phyloP scores from a whole-genome alignment of 1,140 invertebrate species.

The Penaeus vannamei region DNA sequence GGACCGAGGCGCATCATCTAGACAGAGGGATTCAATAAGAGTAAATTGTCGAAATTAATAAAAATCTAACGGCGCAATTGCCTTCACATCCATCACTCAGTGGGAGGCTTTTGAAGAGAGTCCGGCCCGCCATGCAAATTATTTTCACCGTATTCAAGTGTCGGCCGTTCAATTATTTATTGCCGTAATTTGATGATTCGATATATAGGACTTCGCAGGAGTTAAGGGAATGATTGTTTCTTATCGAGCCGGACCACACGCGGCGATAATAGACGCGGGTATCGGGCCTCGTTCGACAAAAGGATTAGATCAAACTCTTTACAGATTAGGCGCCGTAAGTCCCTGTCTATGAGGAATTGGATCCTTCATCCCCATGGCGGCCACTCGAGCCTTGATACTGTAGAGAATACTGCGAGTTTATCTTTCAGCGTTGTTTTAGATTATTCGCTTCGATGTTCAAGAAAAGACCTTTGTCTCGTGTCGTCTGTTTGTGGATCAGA shows the following conservation, averaged over 20 bases:
- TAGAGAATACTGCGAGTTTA: too few species aligned
- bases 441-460: too few species aligned
- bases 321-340: constrained; percentile 18
- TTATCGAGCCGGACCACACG: constrained; percentile 53
- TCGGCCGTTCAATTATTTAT: constrained; percentile 52
- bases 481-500: too few species aligned
- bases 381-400: not conserved
- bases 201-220: constrained; percentile 44
- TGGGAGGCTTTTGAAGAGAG: constrained; percentile 30
- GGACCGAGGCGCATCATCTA: too few species aligned
- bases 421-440: too few species aligned
- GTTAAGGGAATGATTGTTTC: constrained; percentile 37
- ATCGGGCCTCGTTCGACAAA: constrained; percentile 7
- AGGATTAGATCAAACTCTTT: constrained; percentile 3
- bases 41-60: constrained; percentile 53
- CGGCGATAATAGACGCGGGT: constrained; percentile 49
- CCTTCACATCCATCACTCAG: constrained; percentile 44
- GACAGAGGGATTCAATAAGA: constrained; percentile 35
- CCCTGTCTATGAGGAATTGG: constrained; percentile 35
- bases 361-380: not conserved
- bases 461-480: too few species aligned
- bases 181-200: constrained; percentile 58
- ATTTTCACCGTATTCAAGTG: constrained; percentile 51
- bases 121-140: constrained; percentile 51
- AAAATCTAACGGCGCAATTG: constrained; percentile 43